Evolutionary conservation across 2,888 invertebrate genomes (phyloP).

Genomic region (Sinodicranocentrus sp.): DNA sequence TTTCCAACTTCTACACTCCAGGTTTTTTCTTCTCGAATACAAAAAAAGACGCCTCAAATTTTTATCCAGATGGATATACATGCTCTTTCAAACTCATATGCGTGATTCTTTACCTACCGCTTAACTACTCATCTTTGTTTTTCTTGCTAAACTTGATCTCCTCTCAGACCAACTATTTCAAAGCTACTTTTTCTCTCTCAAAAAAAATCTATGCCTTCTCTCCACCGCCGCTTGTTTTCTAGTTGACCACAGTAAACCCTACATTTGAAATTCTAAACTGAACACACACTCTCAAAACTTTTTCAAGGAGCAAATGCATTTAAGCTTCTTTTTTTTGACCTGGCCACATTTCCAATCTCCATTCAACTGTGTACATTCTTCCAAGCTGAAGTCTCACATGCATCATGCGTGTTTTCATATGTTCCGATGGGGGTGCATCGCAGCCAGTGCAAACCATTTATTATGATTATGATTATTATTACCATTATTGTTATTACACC

Average conservation of each 20-base stretch:
- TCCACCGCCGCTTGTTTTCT: background rate
- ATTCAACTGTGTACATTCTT: slow-evolving; percentile 22
- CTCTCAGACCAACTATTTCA: background rate
- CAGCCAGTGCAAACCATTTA: slow-evolving; percentile 47
- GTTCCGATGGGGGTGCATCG: slow-evolving; percentile 47
- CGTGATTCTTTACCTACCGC: background rate
- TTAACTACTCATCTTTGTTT: slow-evolving; percentile 3
- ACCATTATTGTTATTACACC: slow-evolving; percentile 66
- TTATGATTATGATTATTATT: slow-evolving; percentile 66
- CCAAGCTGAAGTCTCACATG: background rate
- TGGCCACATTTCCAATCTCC: slow-evolving; percentile 40
- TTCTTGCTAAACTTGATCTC: background rate
- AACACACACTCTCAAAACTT: no score
- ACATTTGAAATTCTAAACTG: slow-evolving; percentile 39
- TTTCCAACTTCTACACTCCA: no score
- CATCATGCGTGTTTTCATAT: background rate
- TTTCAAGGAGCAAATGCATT: background rate
- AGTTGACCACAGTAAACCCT: slow-evolving; percentile 40
- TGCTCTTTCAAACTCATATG: no score
- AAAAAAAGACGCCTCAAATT: background rate
- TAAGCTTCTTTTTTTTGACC: slow-evolving; percentile 26
- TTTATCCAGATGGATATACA: slow-evolving; percentile 17
- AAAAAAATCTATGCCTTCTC: background rate
- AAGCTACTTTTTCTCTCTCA: slow-evolving; percentile 8
- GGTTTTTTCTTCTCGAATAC: no score